Base-by-base conservation (phyloP, 2,888 invertebrate genomes). In the Morpho helenor region DNA sequence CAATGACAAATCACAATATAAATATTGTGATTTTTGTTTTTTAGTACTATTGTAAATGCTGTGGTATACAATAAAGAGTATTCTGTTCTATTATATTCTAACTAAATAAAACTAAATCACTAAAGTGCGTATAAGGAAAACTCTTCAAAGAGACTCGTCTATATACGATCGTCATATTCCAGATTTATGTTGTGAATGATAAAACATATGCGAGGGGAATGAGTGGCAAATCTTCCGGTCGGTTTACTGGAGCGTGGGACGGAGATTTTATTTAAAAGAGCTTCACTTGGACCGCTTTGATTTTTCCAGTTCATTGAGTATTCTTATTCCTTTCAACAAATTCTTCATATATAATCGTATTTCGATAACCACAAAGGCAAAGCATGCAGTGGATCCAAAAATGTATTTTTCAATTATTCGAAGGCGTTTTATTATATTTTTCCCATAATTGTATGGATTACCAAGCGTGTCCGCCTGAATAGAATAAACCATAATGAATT, bases 231-330 rank as follows among this genome's bases (percentile, higher is more conserved):
- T 78, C 77, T 77, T 72, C 70, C 73, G 69, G 69, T 57, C 61
- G 67, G 68, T 67, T 72, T 77, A 84, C 77, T 83, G 77, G 80
- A 72, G 79, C 79, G 78, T 78, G 72, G 76, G 77, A 69, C 77
- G 63, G 72, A 81, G 78, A 81, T 83, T 81, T 77, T 77, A 80
- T 82, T 81, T 76, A 68, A 73, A 74, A 67, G 66, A 77, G 70
- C 68, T 72, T 72, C 71, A 70, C 63, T 68, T 67, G 72, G 73
- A 73, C 72, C 74, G 74, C 59, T 64, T 57, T 44, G 61, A 56
- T 61, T 62, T 59, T 64, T 62, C 57, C 61, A 62, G 52, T 54
- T 49, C 57, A 51, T 54, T 53, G 57, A 49, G 57, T 52, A 56
- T 62, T 48, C 49, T 41, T 41, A 53, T 53, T 53, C 47, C 49